Conservation (phyloP, 2,888 invertebrate genomes). For the Trichacis sp. region DNA sequence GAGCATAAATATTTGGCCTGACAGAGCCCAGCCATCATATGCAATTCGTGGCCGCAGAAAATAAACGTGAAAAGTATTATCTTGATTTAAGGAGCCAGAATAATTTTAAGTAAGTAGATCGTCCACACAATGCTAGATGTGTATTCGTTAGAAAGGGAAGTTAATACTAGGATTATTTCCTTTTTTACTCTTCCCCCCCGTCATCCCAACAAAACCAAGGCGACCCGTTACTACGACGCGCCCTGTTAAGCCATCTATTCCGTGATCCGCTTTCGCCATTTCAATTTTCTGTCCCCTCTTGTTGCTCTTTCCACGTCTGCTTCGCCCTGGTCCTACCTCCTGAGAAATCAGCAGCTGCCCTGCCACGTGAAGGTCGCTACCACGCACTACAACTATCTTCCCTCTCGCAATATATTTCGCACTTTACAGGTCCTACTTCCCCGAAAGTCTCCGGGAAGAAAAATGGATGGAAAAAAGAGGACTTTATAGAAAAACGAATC, state of each 20-base stretch:
- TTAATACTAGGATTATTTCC: conserved; percentile 39
- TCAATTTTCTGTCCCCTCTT: conserved; percentile 60
- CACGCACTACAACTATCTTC: conserved; percentile 31
- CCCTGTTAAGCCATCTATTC: conserved; percentile 57
- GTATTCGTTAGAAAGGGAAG: conserved; percentile 39
- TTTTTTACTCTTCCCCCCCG: conserved; percentile 19
- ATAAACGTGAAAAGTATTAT: conserved; percentile 35
- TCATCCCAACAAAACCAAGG: conserved; percentile 27
- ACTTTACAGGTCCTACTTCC: conserved; percentile 39
- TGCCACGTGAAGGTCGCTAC: conserved; percentile 37
- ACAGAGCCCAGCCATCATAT: conserved; percentile 9
- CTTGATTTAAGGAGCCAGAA: conserved; percentile 43
- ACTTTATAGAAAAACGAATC: conserved; percentile 4
- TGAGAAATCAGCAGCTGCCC: conserved; percentile 58
- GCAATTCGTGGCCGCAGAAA: conserved; percentile 17
- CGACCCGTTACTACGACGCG: conserved; percentile 30
- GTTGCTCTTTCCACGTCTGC: conserved; percentile 41
- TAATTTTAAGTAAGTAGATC: conserved; percentile 36
- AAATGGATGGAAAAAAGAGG: conserved; percentile 34
- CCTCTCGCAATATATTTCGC: conserved; percentile 31
- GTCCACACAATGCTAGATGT: conserved; percentile 19
- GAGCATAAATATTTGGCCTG: conserved; percentile 28
- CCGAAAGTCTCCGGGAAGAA: conserved; percentile 32
- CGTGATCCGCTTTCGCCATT: conserved; percentile 65
- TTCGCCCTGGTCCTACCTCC: conserved; percentile 49